Percentiles rank a stretch among this genome's conserved stretches.
Conservation (phyloP, 1,140 invertebrate species). For the Euura saliciscinereae region DNA sequence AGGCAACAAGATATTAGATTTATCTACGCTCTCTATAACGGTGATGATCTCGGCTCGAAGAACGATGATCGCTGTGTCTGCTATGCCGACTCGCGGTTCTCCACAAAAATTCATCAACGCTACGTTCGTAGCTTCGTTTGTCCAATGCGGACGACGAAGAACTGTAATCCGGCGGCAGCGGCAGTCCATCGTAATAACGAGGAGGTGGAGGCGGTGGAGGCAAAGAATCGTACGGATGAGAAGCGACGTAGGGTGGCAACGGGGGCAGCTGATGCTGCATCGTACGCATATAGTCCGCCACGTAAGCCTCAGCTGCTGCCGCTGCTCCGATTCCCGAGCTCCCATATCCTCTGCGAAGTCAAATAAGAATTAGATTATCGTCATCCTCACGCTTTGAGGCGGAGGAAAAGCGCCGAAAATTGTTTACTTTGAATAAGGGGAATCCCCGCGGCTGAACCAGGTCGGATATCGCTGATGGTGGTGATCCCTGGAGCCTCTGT, state of each 20-base stretch:
- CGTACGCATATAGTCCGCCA: slow-evolving; percentile 80
- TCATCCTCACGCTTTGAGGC: not conserved
- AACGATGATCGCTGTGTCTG: slow-evolving; percentile 51
- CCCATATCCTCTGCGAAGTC: slow-evolving; percentile 46
- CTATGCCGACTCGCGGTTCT: slow-evolving; percentile 66
- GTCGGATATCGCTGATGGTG: slow-evolving; percentile 43
- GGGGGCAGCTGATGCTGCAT: slow-evolving; percentile 81
- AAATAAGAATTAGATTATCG: slow-evolving; percentile 13
- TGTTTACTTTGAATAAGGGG: slow-evolving; percentile 50
- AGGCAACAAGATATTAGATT: slow-evolving; percentile 19
- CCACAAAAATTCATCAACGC: slow-evolving; percentile 90
- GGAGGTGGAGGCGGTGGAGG: slow-evolving; percentile 73
- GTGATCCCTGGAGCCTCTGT: slow-evolving; percentile 49
- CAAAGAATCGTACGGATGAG: slow-evolving; percentile 74
- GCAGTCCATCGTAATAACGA: slow-evolving; percentile 79
- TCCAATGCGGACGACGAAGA: slow-evolving; percentile 66
- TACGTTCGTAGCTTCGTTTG: slow-evolving; percentile 84
- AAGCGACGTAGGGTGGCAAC: slow-evolving; percentile 70
- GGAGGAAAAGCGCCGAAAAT: not conserved
- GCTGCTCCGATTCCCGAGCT: slow-evolving; percentile 58
- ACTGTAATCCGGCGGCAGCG: slow-evolving; percentile 66
- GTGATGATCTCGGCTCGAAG: slow-evolving; percentile 53
- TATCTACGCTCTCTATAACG: slow-evolving; percentile 58
- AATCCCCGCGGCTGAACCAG: slow-evolving; percentile 54
- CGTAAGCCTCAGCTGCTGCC: slow-evolving; percentile 76